Conservation (phyloP, 92 coral and sea anemone genomes). For the Diadumene lineata region DNA sequence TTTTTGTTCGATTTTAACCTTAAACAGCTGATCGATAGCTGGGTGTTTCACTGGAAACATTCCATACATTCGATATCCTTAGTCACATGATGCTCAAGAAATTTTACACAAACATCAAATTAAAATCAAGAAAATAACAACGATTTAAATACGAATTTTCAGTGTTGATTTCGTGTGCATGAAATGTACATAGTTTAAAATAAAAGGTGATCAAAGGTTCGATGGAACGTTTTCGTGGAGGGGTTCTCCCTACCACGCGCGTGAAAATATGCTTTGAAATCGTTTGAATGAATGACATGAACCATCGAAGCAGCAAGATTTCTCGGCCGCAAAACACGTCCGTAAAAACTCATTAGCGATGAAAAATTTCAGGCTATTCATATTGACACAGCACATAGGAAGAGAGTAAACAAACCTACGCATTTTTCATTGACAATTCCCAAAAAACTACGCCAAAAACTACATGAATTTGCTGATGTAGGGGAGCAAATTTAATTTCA, state of each 20-base stretch:
- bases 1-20: conserved; percentile 1
- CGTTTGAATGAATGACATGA: background rate
- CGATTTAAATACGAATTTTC: background rate
- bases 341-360: background rate
- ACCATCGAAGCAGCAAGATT: conserved; percentile 8
- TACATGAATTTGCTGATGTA: background rate
- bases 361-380: background rate
- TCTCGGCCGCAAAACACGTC: conserved; percentile 5
- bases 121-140: background rate
- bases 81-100: conserved; percentile 3
- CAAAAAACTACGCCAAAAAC: conserved; percentile 3
- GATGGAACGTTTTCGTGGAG: background rate
- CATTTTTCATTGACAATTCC: background rate
- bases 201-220: background rate
- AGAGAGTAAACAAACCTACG: background rate
- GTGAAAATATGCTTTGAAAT: conserved; percentile 12
- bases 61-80: background rate
- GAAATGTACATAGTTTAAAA: conserved; percentile 4
- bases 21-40: conserved; percentile 6
- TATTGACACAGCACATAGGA: conserved; percentile 12
- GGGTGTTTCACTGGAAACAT: background rate
- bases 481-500: conserved; percentile 1
- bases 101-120: background rate
- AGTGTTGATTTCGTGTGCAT: background rate
- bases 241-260: background rate